These are phyloP conservation scores for Cardiocondyla obscurior DNA, from an alignment of 1,140 invertebrate species.

Conservation along the genomic window DNA sequence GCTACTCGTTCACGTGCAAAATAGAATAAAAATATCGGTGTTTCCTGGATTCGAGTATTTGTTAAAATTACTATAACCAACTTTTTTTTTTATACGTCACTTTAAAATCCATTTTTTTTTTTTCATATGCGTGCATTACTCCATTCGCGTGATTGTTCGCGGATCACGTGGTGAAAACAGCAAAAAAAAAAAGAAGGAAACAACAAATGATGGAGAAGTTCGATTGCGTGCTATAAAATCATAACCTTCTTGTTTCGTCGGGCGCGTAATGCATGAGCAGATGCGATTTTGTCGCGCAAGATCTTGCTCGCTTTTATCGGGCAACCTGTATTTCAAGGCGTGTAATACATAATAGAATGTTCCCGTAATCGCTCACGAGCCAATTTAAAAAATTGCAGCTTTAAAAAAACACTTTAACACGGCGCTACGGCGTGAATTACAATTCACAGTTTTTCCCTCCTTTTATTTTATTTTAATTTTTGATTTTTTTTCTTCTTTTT, in stretches of 20 bases:
- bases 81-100: not conserved
- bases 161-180: not conserved
- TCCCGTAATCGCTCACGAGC: not conserved
- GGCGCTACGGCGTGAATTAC: not conserved
- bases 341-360: slow-evolving; percentile 4
- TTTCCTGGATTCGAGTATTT: not conserved
- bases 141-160: too few species aligned
- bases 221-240: slow-evolving; percentile 28
- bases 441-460: not conserved
- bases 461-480: too few species aligned
- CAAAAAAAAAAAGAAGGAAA: not conserved
- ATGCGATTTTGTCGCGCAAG: slow-evolving; percentile 18
- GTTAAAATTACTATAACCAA: not conserved
- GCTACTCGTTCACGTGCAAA: too few species aligned
- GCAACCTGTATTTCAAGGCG: slow-evolving; percentile 16
- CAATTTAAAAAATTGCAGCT: slow-evolving; percentile 27
- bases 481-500: too few species aligned
- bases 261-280: slow-evolving; percentile 3
- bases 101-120: not conserved
- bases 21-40: not conserved
- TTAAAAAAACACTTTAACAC: slow-evolving; percentile 17
- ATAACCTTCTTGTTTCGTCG: slow-evolving; percentile 20
- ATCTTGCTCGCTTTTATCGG: slow-evolving; percentile 4
- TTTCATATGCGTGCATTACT: not conserved
- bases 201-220: not conserved